Percentiles rank a stretch among this genome's conserved stretches.
Conservation (phyloP, 30 jellyfish, hydroid and myxozoan genomes). For the Chrysaora quinquecirrha region DNA sequence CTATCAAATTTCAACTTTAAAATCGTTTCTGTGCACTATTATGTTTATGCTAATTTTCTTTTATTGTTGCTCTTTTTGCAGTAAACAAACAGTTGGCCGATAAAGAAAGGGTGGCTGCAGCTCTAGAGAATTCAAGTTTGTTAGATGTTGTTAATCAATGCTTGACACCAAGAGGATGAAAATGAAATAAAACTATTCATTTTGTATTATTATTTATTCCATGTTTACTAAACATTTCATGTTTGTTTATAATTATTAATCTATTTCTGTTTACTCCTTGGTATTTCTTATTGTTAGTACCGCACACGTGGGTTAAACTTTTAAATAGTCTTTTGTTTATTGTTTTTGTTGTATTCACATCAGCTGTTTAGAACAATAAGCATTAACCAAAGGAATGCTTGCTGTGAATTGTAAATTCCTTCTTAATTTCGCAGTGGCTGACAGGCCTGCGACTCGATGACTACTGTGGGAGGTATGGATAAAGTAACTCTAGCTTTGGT, state of each 20-base stretch:
- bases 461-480: too few relatives aligned
- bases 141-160: conserved; percentile 90
- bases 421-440: too few relatives aligned
- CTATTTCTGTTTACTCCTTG: too few relatives aligned
- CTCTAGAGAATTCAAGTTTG: conserved; percentile 85
- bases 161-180: conserved; percentile 62
- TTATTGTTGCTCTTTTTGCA: conserved; percentile 3
- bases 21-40: neutral
- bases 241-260: too few relatives aligned
- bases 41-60: neutral
- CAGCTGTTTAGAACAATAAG: too few relatives aligned
- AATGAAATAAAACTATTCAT: too few relatives aligned
- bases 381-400: too few relatives aligned
- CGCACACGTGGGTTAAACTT: neutral
- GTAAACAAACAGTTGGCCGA: conserved; percentile 95
- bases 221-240: too few relatives aligned
- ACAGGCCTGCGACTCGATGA: too few relatives aligned
- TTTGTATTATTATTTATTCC: too few relatives aligned
- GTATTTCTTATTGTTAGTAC: neutral
- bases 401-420: too few relatives aligned
- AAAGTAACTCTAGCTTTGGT: conserved; percentile 8
- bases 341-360: neutral
- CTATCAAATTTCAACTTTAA: neutral
- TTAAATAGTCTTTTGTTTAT: neutral
- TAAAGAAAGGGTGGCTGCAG: conserved; percentile 97